Conservation (phyloP, 2,888 invertebrate genomes). For the Capitulum mitella region DNA sequence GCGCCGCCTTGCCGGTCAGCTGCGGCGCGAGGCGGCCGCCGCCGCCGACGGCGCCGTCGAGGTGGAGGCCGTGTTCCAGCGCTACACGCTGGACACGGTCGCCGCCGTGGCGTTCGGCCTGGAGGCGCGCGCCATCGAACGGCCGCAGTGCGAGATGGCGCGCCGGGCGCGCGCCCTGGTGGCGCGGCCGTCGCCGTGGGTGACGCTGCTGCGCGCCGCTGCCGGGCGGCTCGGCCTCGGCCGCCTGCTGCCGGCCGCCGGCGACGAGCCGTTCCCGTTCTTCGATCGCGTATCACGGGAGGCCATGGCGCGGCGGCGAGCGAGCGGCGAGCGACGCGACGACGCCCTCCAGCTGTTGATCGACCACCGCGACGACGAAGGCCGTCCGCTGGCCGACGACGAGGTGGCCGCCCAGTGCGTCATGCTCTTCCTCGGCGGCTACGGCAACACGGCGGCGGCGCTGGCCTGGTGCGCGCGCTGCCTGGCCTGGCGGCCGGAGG, state of each 20-base stretch:
- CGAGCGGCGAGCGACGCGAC: background rate
- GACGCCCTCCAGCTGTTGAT: background rate
- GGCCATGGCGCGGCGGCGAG: background rate
- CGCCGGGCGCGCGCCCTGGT: background rate
- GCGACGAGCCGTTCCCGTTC: background rate
- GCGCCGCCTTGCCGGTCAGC: background rate
- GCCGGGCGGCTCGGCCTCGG: background rate
- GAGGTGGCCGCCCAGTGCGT: background rate
- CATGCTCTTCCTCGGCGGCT: slow-evolving; percentile 4
- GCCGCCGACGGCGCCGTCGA: background rate
- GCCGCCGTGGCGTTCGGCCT: background rate
- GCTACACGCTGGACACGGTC: background rate
- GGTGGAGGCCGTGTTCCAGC: background rate
- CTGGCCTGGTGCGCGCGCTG: background rate
- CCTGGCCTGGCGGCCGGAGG: background rate
- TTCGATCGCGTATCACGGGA: background rate
- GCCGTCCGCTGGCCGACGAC: background rate
- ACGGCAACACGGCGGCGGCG: slow-evolving; percentile 4
- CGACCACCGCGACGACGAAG: background rate
- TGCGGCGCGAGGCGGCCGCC: background rate
- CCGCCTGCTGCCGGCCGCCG: background rate
- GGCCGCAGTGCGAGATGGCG: background rate
- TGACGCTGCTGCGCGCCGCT: background rate
- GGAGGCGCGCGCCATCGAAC: background rate
- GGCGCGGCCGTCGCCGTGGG: background rate